These are phyloP conservation scores for Drosophila meridionalis DNA, from an alignment of 2,888 invertebrate genomes.

Conservation along the genomic window DNA sequence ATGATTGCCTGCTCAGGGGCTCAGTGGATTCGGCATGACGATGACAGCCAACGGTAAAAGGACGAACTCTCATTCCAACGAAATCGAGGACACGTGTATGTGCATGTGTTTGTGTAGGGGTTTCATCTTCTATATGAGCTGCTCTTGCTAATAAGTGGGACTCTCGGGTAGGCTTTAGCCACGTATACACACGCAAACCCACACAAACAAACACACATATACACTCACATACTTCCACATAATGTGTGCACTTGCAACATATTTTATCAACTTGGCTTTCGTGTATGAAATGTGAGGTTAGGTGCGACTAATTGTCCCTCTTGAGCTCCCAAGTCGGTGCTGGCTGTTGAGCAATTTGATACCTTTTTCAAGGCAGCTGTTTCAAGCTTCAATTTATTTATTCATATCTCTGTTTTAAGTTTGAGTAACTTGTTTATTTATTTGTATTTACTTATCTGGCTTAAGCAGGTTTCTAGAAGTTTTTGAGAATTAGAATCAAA, in stretches of 20 bases:
- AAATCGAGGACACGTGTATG: constrained; percentile 16
- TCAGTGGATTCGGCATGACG: constrained; percentile 54
- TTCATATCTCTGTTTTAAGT: neutral
- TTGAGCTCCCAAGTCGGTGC: constrained; percentile 3
- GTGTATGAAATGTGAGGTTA: neutral
- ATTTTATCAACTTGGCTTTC: constrained; percentile 10
- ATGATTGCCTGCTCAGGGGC: constrained; percentile 71
- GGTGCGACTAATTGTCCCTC: constrained; percentile 18
- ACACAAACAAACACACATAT: neutral
- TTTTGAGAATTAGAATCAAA: neutral
- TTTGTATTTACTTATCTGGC: neutral
- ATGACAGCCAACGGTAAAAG: constrained; percentile 40
- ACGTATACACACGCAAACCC: neutral
- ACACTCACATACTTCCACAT: neutral
- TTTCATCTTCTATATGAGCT: constrained; percentile 11
- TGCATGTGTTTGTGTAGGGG: neutral
- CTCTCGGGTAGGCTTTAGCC: constrained; percentile 33
- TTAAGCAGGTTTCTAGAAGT: neutral
- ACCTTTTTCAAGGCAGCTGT: neutral
- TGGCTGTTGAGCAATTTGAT: neutral
- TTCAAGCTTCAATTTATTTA: neutral
- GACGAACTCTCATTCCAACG: constrained; percentile 38
- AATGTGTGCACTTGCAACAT: constrained; percentile 9
- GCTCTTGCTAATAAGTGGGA: constrained; percentile 51
- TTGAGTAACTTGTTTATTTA: neutral